phyloP scores from a whole-genome alignment of 2,888 invertebrate genomes.

The Apoda limacodes region DNA sequence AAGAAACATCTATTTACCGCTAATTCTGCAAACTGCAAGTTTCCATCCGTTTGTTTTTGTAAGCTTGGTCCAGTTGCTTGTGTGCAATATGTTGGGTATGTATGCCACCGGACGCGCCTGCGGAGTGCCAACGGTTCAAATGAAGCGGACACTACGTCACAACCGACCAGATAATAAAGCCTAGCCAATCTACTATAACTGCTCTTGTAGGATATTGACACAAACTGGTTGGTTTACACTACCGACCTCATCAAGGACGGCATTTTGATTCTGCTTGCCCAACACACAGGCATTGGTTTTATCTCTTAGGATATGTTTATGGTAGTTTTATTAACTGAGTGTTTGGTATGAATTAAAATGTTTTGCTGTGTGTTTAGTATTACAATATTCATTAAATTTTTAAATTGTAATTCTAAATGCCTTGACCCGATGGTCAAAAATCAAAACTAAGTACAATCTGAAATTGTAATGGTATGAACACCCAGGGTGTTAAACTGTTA shows the following conservation, averaged over 20 bases:
- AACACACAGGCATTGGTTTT: too few species aligned
- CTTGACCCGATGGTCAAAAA: too few species aligned
- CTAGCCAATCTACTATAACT: constrained; percentile 8
- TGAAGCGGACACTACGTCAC: constrained; percentile 54
- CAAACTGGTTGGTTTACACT: constrained; percentile 26
- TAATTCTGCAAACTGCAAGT: constrained; percentile 19
- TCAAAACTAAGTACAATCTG: too few species aligned
- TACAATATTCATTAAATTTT: too few species aligned
- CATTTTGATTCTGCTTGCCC: constrained; percentile 53
- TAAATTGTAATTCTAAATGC: too few species aligned
- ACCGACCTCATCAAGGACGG: constrained; percentile 63
- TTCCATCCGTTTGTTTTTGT: constrained; percentile 54
- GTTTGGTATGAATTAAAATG: too few species aligned
- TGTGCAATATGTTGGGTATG: constrained; percentile 65
- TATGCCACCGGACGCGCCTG: constrained; percentile 60
- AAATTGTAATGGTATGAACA: too few species aligned
- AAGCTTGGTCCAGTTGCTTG: constrained; percentile 48
- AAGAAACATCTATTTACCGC: constrained; percentile 1
- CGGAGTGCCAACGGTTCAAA: constrained; percentile 43
- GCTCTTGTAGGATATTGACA: constrained; percentile 8
- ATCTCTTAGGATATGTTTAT: too few species aligned
- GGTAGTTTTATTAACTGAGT: too few species aligned
- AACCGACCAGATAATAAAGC: constrained; percentile 35
- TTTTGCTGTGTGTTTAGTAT: too few species aligned
- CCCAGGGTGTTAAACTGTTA: too few species aligned